Conservation (phyloP, 2,797 vertebrate genomes). For the Halcyon smyrnensis region DNA sequence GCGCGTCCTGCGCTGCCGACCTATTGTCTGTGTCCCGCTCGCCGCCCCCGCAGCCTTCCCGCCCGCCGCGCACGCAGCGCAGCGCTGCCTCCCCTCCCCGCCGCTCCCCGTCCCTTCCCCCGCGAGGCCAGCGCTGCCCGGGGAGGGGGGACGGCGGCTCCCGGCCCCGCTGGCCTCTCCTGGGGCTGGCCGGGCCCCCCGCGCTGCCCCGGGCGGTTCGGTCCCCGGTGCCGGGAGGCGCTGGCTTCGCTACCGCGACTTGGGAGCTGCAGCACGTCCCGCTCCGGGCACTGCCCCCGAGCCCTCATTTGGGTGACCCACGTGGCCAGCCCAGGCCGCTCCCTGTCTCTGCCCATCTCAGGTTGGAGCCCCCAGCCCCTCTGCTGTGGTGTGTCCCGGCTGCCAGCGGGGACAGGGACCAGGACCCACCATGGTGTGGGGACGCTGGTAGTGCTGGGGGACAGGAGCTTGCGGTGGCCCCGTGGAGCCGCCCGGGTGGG, state of each 20-base stretch:
- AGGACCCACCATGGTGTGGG: neutral
- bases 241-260: fast-evolving
- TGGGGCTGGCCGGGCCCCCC: too few species aligned
- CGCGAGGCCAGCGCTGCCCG: neutral
- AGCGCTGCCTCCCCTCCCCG: neutral
- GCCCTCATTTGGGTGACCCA: neutral
- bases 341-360: fast-evolving
- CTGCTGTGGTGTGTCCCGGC: fast-evolving
- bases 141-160: neutral
- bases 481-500: neutral
- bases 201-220: fast-evolving
- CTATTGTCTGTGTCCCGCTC: neutral
- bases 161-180: neutral
- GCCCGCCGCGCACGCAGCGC: neutral
- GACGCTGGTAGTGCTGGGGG: neutral
- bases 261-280: neutral
- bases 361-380: fast-evolving
- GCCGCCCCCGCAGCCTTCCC: neutral
- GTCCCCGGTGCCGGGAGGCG: fast-evolving
- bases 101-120: neutral
- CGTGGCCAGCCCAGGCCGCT: neutral
- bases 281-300: neutral
- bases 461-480: neutral
- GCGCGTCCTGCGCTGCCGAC: neutral
- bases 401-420: fast-evolving